Evolutionary conservation across 2,888 invertebrate genomes (phyloP).

Genomic region (Timema podura): DNA sequence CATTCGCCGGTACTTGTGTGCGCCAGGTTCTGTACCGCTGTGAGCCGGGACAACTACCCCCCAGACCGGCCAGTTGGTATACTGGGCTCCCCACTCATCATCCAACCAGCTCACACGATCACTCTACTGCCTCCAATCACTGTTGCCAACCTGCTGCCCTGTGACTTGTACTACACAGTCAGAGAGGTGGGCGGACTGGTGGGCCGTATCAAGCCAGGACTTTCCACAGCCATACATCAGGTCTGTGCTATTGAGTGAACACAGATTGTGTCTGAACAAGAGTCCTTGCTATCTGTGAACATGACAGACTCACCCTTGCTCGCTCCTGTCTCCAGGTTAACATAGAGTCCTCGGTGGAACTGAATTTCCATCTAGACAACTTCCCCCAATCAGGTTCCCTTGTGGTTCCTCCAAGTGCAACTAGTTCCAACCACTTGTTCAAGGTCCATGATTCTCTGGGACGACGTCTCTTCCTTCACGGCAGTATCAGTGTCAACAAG

Average conservation of each 20-base stretch:
- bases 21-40: conserved; percentile 70
- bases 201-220: conserved; percentile 42
- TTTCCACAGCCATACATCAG: conserved; percentile 29
- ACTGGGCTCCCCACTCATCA: conserved; percentile 39
- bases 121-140: conserved; percentile 79
- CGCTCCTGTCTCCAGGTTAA: conserved; percentile 53
- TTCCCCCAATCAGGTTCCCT: conserved; percentile 70
- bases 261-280: no score
- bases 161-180: conserved; percentile 61
- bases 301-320: no score
- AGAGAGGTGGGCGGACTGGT: conserved; percentile 37
- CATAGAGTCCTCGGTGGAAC: conserved; percentile 65
- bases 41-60: conserved; percentile 78
- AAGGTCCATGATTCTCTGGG: conserved; percentile 70
- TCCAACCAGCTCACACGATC: conserved; percentile 82
- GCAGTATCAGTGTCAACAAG: conserved; percentile 56
- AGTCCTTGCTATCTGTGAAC: no score
- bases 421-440: conserved; percentile 60
- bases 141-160: conserved; percentile 83
- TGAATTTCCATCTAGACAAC: conserved; percentile 77
- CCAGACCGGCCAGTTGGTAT: conserved; percentile 47
- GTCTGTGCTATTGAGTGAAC: not conserved
- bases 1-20: not conserved
- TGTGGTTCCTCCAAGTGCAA: conserved; percentile 45
- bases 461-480: conserved; percentile 70